Conservation (phyloP, 1,140 invertebrate genomes). For the Andrena cerasifolii region DNA sequence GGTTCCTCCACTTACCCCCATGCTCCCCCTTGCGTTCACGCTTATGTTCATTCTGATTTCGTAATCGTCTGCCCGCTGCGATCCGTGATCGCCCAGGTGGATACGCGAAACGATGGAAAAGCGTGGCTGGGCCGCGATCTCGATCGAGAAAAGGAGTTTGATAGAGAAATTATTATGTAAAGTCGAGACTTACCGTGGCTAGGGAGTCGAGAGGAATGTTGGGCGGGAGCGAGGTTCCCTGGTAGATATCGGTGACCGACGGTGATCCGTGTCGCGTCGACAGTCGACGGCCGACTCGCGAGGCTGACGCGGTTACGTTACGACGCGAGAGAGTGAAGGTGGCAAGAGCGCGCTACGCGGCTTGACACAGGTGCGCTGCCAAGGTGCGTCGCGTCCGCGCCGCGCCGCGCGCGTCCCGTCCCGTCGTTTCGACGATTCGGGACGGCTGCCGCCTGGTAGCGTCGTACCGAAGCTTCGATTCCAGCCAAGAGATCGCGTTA, state of each 20-base stretch:
- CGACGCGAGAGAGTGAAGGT: conserved; percentile 46
- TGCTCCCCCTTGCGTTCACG: too few relatives aligned
- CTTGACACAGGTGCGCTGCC: conserved; percentile 72
- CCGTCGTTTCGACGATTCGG: conserved; percentile 26
- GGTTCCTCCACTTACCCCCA: too few relatives aligned
- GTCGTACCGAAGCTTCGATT: conserved; percentile 61
- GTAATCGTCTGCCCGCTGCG: too few relatives aligned
- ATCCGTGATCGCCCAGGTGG: too few relatives aligned
- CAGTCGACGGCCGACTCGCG: conserved; percentile 43
- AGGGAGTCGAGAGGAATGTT: conserved; percentile 4
- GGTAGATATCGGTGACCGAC: conserved; percentile 15
- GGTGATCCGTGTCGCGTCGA: conserved; percentile 34
- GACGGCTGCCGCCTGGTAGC: conserved; percentile 62
- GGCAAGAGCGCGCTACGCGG: conserved; percentile 52
- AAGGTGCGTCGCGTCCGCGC: conserved; percentile 52
- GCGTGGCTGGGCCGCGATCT: too few relatives aligned
- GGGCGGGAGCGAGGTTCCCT: neutral
- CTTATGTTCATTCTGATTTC: too few relatives aligned
- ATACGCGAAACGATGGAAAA: too few relatives aligned
- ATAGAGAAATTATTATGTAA: neutral
- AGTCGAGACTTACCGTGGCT: conserved; percentile 10
- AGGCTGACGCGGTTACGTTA: conserved; percentile 39
- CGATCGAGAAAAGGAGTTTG: neutral
- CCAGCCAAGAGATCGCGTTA: conserved; percentile 32
- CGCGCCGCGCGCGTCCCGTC: conserved; percentile 33